A percentile compares a stretch with the other conserved stretches of the same genome.
These are phyloP conservation scores for Criorhina ranunculi DNA, from an alignment of 2,888 invertebrate genomes.

Conservation along the genomic window DNA sequence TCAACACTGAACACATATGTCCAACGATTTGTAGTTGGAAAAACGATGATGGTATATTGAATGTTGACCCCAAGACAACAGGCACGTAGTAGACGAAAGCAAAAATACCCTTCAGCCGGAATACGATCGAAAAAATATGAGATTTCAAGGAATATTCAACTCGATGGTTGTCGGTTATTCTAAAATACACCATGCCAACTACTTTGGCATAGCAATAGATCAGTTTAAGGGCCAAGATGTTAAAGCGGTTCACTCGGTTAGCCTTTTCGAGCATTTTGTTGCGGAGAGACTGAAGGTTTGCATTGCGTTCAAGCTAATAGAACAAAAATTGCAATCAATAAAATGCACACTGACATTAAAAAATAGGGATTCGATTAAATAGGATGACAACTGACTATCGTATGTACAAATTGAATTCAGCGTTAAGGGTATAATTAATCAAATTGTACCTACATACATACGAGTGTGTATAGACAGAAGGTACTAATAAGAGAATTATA, in stretches of 20 bases:
- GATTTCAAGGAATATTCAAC: neutral
- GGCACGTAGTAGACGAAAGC: neutral
- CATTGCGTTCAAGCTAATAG: neutral
- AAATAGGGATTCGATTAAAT: neutral
- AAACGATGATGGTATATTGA: neutral
- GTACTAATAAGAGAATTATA: too few relatives aligned
- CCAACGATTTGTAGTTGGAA: neutral
- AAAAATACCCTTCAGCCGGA: neutral
- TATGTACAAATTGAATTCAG: too few relatives aligned
- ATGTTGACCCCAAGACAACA: neutral
- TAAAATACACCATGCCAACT: slow-evolving; percentile 33
- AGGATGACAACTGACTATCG: too few relatives aligned
- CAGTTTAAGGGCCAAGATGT: slow-evolving; percentile 5
- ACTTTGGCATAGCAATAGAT: slow-evolving; percentile 42
- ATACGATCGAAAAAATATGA: slow-evolving; percentile 2
- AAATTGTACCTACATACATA: too few relatives aligned
- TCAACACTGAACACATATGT: neutral
- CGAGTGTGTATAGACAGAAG: too few relatives aligned
- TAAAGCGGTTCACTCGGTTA: neutral
- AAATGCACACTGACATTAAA: neutral
- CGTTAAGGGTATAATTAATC: too few relatives aligned
- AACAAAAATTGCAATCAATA: neutral
- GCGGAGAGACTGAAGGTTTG: neutral
- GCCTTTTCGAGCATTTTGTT: slow-evolving; percentile 22
- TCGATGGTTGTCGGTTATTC: neutral